Evolutionary conservation across 2,797 vertebrate genomes (phyloP).

Genomic region (Phylloscopus collybita): DNA sequence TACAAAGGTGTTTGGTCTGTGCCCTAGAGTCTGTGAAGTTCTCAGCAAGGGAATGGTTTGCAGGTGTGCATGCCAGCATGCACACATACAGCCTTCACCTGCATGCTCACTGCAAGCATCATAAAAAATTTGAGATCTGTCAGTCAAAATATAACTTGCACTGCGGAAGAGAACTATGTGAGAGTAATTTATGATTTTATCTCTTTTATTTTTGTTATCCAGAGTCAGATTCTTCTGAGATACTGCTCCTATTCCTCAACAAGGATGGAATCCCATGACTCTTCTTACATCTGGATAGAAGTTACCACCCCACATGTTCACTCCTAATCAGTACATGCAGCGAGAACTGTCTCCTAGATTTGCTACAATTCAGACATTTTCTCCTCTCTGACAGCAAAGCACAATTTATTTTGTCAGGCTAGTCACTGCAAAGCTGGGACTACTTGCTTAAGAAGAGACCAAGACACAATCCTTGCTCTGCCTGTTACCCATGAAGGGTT

Average conservation of each 20-base stretch:
- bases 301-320: not conserved
- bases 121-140: not conserved
- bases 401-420: not conserved
- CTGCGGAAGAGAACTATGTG: not conserved
- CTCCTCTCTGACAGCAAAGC: not conserved
- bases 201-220: not conserved
- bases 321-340: not conserved
- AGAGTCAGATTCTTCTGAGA: not conserved
- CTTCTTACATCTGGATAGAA: not conserved
- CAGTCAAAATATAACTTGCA: not conserved
- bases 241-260: not conserved
- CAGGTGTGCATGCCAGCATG: not conserved
- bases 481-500: not conserved
- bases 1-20: not conserved
- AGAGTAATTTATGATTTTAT: not conserved
- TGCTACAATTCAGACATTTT: not conserved
- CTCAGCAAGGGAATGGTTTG: not conserved
- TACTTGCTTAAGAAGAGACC: not conserved
- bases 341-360: not conserved
- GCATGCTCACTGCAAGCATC: not conserved
- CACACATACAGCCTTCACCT: not conserved
- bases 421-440: not conserved
- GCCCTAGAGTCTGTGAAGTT: not conserved
- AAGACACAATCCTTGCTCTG: not conserved
- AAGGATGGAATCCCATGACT: not conserved